A percentile compares a stretch with the other conserved stretches of the same genome.
Evolutionary conservation across 2,797 vertebrate genomes (phyloP).

Genomic region (Cottoperca gobio): DNA sequence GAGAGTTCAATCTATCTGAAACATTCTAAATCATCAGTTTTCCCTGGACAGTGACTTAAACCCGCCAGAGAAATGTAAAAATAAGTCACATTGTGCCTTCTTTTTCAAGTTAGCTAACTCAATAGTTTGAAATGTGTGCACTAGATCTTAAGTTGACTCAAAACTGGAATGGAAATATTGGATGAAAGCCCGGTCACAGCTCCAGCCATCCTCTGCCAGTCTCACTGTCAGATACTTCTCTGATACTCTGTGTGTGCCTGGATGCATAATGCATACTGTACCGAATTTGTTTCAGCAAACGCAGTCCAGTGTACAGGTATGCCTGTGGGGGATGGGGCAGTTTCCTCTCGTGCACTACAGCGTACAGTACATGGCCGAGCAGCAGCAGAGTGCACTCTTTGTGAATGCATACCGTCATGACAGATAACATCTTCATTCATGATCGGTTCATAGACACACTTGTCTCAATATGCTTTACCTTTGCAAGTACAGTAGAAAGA

Average conservation of each 20-base stretch:
- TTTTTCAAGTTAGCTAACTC: background rate
- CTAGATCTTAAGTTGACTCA: background rate
- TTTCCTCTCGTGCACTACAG: background rate
- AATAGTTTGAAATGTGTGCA: background rate
- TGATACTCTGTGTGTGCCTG: background rate
- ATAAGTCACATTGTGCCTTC: background rate
- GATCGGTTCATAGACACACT: too few species aligned
- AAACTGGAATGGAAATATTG: too few species aligned
- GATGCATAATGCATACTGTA: background rate
- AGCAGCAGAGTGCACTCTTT: background rate
- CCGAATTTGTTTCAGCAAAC: background rate
- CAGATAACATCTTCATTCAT: too few species aligned
- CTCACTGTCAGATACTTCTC: slow-evolving; percentile 8
- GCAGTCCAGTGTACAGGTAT: background rate
- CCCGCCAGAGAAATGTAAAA: background rate
- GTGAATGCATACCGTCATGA: too few species aligned
- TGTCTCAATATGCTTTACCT: too few species aligned
- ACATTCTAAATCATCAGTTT: background rate
- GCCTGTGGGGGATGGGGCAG: background rate
- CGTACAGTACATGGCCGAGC: background rate
- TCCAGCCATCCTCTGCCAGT: background rate
- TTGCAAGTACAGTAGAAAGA: too few species aligned
- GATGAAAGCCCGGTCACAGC: background rate
- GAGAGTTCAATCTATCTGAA: background rate
- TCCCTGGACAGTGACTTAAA: background rate